phyloP scores from a whole-genome alignment of 2,113 vertebrate species.

The Cacatua alba region DNA sequence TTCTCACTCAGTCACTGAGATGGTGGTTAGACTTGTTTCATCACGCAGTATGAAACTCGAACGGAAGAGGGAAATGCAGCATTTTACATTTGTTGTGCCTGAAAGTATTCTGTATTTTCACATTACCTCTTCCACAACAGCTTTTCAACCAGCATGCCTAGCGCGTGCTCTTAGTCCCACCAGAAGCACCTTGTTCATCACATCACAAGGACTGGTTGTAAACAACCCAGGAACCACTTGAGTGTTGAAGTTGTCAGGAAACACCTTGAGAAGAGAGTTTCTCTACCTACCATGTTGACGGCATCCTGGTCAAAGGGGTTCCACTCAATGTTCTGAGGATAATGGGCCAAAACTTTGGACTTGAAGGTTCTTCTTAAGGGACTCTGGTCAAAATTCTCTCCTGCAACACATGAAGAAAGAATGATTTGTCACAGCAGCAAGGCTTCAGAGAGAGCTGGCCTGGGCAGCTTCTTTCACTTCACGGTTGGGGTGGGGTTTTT shows the following conservation, averaged over 20 bases:
- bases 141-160: background rate
- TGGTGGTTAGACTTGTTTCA: background rate
- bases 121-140: background rate
- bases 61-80: background rate
- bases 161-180: background rate
- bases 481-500: background rate
- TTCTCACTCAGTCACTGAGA: background rate
- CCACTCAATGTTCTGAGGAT: slow-evolving; percentile 93
- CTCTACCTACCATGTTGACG: slow-evolving; percentile 92
- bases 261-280: background rate
- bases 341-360: slow-evolving; percentile 94
- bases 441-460: background rate
- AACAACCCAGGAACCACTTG: fast-evolving
- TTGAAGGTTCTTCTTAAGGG: slow-evolving; percentile 95
- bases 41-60: fast-evolving
- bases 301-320: slow-evolving; percentile 96
- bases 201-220: background rate
- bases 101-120: background rate
- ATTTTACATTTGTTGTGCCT: background rate
- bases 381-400: slow-evolving; percentile 96
- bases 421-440: background rate
- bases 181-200: background rate
- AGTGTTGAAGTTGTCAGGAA: background rate
- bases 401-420: slow-evolving; percentile 72
- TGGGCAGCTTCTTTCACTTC: background rate